Base-by-base conservation (phyloP, 2,113 vertebrate genomes). In the Tapirus terrestris region DNA sequence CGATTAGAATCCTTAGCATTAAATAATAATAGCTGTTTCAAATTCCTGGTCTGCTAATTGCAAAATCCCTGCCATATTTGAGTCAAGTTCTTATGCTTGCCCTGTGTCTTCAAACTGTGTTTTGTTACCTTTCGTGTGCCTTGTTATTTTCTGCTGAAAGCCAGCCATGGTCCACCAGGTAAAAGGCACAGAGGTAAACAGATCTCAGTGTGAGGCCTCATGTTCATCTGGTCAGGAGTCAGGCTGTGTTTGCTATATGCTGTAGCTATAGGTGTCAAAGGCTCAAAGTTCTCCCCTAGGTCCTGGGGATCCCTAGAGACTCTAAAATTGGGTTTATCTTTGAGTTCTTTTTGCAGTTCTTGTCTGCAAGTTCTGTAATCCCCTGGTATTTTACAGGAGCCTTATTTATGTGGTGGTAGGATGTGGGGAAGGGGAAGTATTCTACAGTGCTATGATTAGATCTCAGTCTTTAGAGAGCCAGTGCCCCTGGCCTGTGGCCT, bases 391-490 rank as follows among this genome's bases (percentile, higher is more conserved):
- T 43, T 13, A 58, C 25, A 21, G 31, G 33, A 90, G 60, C 25
- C n/a, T 45, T 31, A 65, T 53, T 31, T 65, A 53, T 65, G 73
- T 29, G 11, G 23, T 33, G 36, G 14, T 33, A 17, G 58, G 63
- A 45, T 1, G 36, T 33, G 3, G 27, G 25, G 14, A 11, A 7
- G 17, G 9, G n/a, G 61, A 10, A 10, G 9, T 11, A 3, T 43
- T 56, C 31, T 56, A 2, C 9, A 43, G 48, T 56, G 48, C 36
- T 33, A 39, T 8, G 14, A 89, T 2, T 7, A 16, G 18, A 8
- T 33, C 12, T 68, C 61, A 17, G 48, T 25, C 61, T 29, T 33
- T 18, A 39, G 76, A 8, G n/a, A 43, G 18, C n/a, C 60, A 43
- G 25, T 7, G 48, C 20, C 18, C 13, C 12, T 11, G 33, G 60